Evolutionary conservation across 2,888 invertebrate species (phyloP).

Genomic region (Argyresthia albistria): DNA sequence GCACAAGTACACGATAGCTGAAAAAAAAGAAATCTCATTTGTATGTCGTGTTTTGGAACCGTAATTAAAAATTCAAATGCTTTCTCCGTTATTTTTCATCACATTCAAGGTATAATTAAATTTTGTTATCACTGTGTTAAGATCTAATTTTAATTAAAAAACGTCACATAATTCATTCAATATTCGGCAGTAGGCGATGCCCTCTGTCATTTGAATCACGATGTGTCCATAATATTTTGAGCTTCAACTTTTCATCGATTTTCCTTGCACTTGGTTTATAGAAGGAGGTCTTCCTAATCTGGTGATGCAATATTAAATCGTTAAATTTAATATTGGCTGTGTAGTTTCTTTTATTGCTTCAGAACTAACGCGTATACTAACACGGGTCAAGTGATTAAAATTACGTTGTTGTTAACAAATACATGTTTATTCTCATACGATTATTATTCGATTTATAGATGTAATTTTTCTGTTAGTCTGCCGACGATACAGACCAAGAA

Average conservation of each 20-base stretch:
- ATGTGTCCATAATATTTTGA: constrained; percentile 35
- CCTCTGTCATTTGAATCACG: constrained; percentile 34
- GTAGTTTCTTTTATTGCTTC: constrained; percentile 65
- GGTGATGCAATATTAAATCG: constrained; percentile 64
- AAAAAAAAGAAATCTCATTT: neutral
- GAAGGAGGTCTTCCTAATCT: constrained; percentile 30
- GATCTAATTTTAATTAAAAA: constrained; percentile 71
- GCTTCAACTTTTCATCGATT: constrained; percentile 11
- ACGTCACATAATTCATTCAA: constrained; percentile 66
- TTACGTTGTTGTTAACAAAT: constrained; percentile 45
- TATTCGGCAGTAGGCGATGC: constrained; percentile 66
- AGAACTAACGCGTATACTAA: constrained; percentile 56
- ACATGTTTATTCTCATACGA: constrained; percentile 64
- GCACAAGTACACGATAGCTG: too few species aligned
- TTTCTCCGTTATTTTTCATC: constrained; percentile 25
- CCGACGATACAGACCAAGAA: too few species aligned
- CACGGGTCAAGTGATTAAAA: constrained; percentile 50
- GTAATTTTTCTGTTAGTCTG: neutral
- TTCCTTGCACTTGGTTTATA: neutral
- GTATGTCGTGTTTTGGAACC: neutral
- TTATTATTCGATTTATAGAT: constrained; percentile 33
- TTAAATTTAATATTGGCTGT: constrained; percentile 67
- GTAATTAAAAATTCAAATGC: neutral
- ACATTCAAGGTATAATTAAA: constrained; percentile 36
- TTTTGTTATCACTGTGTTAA: constrained; percentile 53